Conservation (phyloP, 1,140 invertebrate genomes). For the Antheraea mylitta region DNA sequence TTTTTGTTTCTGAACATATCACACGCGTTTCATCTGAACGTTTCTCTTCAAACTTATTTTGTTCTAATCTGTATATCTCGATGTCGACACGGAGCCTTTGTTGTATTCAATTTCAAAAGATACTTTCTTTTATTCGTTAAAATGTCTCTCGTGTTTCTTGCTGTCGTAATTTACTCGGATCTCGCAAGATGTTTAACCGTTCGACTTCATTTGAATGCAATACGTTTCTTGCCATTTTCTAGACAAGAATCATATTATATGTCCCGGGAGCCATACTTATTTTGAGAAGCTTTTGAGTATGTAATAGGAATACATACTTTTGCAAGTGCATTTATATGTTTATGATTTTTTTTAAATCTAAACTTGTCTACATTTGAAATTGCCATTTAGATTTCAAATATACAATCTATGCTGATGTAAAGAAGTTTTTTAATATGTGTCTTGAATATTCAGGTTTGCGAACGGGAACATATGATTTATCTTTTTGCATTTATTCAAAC, state of each 20-base stretch:
- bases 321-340: neutral
- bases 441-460: too few relatives aligned
- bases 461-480: too few relatives aligned
- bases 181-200: slow-evolving; percentile 4
- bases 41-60: neutral
- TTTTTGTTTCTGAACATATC: slow-evolving; percentile 15
- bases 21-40: neutral
- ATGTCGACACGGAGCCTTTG: neutral
- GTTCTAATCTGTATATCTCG: neutral
- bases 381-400: too few relatives aligned
- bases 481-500: too few relatives aligned
- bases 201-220: slow-evolving; percentile 31
- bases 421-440: too few relatives aligned
- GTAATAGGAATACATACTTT: neutral
- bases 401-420: too few relatives aligned
- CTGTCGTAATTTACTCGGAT: neutral
- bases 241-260: slow-evolving; percentile 9
- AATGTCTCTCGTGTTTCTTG: slow-evolving; percentile 6
- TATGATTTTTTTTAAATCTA: neutral
- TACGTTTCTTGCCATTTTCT: slow-evolving; percentile 9
- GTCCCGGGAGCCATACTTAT: neutral
- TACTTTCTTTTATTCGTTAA: slow-evolving; percentile 4
- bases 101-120: slow-evolving; percentile 4
- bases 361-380: too few relatives aligned
- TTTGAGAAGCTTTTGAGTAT: neutral